Evolutionary conservation across 2,797 vertebrate species (phyloP), one percentile per base, ranked within the genome.

Genomic region (Clarias fuscus): DNA sequence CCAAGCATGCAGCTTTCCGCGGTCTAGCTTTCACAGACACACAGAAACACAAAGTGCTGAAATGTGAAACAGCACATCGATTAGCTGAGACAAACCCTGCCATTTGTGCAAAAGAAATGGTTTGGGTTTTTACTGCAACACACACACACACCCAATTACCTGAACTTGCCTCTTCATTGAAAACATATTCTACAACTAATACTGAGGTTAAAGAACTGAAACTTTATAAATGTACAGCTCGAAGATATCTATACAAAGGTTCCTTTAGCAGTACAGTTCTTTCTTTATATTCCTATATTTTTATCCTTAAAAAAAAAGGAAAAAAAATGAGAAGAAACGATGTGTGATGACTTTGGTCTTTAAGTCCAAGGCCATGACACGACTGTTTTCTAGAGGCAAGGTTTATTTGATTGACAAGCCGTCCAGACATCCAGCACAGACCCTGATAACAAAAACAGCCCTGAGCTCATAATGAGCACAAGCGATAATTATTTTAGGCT

Each of bases 401-500:
- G 37, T 10, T 53, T 56, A 56, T 56, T 76, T 76, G 27, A 77
- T 77, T 33, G 75, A 77, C 75, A 59, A 77, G 75, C 75, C 59
- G 15, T 59, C 27, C 75, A 77, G 20, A 77, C n/a, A 58, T 77
- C 17, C 17, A 30, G 27, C 17, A 20, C 40, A 56, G 6, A 76
- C 48, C 27, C 48, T 53, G 5, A 40, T 17, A 33, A 56, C 43
- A 27, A 7, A 56, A 56, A 27, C 13, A 76, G 73, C 24, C 0
- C 4, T n/a, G 20, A 22, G 20, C 33, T 27, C n/a, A 5, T 22
- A 53, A 76, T 53, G 24, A 33, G 53, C 43, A 53, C 2, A 53
- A 15, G 37, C 37, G 22, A 20, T 24, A 20, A 72, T 11, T 22
- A 40, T 20, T 72, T 72, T 43, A 43, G 70, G 37, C 10, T 22